Conservation (phyloP, 2,797 vertebrate species). For the Anguilla marmorata region DNA sequence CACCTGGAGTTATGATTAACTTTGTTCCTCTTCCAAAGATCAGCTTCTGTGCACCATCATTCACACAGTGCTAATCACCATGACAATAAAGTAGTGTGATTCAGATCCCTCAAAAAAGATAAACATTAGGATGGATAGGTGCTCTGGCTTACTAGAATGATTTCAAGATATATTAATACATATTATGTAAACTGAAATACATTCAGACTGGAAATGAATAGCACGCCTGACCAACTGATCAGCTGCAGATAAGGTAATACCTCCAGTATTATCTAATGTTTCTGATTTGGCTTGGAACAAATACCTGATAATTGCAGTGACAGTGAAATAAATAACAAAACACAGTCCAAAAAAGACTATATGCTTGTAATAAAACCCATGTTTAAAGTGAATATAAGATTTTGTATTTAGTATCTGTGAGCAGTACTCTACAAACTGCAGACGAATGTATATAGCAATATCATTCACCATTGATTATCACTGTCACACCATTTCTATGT, state of each 20-base stretch:
- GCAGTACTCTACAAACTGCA: neutral
- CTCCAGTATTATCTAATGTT: neutral
- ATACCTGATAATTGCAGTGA: neutral
- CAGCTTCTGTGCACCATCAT: neutral
- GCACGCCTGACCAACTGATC: neutral
- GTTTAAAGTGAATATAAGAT: neutral
- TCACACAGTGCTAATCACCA: slow-evolving; percentile 36
- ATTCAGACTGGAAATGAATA: neutral
- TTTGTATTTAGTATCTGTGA: neutral
- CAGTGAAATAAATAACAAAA: neutral
- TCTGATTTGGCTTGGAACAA: neutral
- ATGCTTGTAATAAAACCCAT: neutral
- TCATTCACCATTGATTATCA: neutral
- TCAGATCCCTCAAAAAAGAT: neutral
- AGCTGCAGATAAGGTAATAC: neutral
- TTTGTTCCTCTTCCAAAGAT: neutral
- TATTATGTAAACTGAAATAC: neutral
- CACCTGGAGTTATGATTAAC: neutral
- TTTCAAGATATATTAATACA: neutral
- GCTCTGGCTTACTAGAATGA: neutral
- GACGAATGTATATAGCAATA: neutral
- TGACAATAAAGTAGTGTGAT: slow-evolving; percentile 31
- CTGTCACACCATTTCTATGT: neutral
- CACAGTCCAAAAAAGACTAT: neutral
- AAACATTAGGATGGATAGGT: neutral